Evolutionary conservation across 2,113 vertebrate genomes (phyloP), one percentile per base, ranked within the genome.

Genomic region (Oenanthe oenanthe): DNA sequence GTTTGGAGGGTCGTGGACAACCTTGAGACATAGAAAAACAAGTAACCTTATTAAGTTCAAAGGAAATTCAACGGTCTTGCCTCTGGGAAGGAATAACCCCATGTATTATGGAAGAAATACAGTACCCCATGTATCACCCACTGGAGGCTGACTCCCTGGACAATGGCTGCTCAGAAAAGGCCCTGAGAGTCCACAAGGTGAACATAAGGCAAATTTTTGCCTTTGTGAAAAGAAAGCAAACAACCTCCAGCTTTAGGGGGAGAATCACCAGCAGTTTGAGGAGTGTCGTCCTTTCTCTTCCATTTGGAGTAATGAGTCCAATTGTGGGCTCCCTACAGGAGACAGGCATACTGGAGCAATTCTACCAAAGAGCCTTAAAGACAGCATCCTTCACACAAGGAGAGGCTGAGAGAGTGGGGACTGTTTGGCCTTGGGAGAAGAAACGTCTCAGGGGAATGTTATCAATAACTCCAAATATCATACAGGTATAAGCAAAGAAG

Each of bases 1-100:
- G 9, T 75, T 58, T 13, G 42, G n/a, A n/a, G 4, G 26, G 12
- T 19, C 0, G 0, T 43, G 43, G 26, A 56, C 32, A 47, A 24
- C 5, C 28, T 53, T 36, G 29, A 66, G 25, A 48, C 8, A 43
- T 13, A 8, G 13, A 21, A 25, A 83, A 66, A 31, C 6, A 36
- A 66, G 25, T 26, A 31, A 47, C n/a, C 32, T 56, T 28, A 17
- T 29, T 4, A 61, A 61, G 16, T 36, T 93, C 25, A 47, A 51
- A 43, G 19, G 19, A 19, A 80, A 72, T 14, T 66, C 19, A 16
- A 20, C 75, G 61, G 6, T n/a, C 13, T 34, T 56, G 17, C 8
- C 21, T 32, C 24, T 26, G 17, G 15, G 18, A 34, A 65, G 6
- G 6, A 78, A 78, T 32, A 87, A 70, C 4, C 6, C 10, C 17